These are phyloP conservation scores for Sminthopsis crassicaudata DNA, from an alignment of 2,113 vertebrate genomes.

Conservation along the genomic window DNA sequence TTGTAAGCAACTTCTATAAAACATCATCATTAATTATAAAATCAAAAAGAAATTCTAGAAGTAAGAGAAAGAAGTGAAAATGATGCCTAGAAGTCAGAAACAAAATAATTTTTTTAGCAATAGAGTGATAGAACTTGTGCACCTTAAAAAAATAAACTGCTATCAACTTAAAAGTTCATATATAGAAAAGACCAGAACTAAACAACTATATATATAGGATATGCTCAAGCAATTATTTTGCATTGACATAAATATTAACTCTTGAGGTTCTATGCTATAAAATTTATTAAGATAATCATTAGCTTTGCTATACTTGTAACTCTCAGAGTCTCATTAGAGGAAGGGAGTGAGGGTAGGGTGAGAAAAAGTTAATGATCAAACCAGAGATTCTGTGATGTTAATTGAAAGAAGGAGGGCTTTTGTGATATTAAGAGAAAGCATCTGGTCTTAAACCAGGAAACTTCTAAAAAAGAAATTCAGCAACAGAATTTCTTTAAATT, in stretches of 20 bases:
- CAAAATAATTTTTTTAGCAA: neutral
- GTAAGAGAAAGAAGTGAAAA: neutral
- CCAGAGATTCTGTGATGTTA: neutral
- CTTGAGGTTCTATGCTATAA: neutral
- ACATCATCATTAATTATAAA: conserved; percentile 60
- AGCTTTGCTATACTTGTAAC: neutral
- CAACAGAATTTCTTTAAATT: neutral
- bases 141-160: neutral
- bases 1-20: conserved; percentile 59
- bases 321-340: neutral
- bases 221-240: neutral
- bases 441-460: neutral
- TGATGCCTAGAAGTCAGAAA: conserved; percentile 16
- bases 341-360: neutral
- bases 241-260: neutral
- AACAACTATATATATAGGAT: neutral
- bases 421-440: neutral
- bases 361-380: neutral
- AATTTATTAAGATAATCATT: neutral
- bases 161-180: neutral
- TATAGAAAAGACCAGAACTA: neutral
- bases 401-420: neutral
- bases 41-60: conserved; percentile 22
- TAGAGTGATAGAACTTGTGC: neutral
- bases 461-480: neutral